Evolutionary conservation across 2,797 vertebrate genomes (phyloP).

Genomic region (Coranthus polyacanthus): DNA sequence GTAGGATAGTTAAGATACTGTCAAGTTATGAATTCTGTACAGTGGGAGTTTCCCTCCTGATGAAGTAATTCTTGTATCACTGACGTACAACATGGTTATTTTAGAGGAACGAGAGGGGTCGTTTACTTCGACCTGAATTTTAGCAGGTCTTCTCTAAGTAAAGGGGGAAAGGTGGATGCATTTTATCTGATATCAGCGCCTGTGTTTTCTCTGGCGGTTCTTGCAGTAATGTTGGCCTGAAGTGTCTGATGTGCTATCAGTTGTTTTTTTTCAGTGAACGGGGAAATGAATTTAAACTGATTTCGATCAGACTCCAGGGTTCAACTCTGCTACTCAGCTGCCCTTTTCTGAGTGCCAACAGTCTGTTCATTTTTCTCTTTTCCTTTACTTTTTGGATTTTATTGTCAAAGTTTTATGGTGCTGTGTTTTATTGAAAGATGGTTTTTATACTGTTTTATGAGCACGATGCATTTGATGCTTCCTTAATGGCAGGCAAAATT

Average conservation of each 20-base stretch:
- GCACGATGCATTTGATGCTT: neutral
- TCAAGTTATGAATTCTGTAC: no score
- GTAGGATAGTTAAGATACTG: no score
- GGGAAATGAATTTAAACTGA: constrained; percentile 33
- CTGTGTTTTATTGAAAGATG: constrained; percentile 6
- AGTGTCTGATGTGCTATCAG: constrained; percentile 56
- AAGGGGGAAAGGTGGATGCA: constrained; percentile 73
- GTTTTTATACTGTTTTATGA: neutral
- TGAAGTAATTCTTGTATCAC: no score
- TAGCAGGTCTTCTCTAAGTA: neutral
- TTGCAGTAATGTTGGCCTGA: constrained; percentile 38
- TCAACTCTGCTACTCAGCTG: constrained; percentile 38
- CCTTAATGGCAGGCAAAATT: constrained; percentile 6
- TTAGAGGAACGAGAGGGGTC: neutral
- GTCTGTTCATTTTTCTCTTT: constrained; percentile 22
- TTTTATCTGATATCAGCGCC: constrained; percentile 54
- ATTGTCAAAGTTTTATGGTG: constrained; percentile 14
- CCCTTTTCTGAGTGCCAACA: constrained; percentile 61
- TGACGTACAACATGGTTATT: no score
- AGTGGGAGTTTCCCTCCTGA: no score
- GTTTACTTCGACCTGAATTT: neutral
- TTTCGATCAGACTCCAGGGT: constrained; percentile 51
- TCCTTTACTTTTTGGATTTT: constrained; percentile 7
- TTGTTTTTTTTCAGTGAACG: neutral
- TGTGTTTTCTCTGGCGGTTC: constrained; percentile 52